A percentile compares a stretch with the other conserved stretches of the same genome.
Conservation (phyloP, 2,888 invertebrate species). For the Eudasyphora cyanicolor region DNA sequence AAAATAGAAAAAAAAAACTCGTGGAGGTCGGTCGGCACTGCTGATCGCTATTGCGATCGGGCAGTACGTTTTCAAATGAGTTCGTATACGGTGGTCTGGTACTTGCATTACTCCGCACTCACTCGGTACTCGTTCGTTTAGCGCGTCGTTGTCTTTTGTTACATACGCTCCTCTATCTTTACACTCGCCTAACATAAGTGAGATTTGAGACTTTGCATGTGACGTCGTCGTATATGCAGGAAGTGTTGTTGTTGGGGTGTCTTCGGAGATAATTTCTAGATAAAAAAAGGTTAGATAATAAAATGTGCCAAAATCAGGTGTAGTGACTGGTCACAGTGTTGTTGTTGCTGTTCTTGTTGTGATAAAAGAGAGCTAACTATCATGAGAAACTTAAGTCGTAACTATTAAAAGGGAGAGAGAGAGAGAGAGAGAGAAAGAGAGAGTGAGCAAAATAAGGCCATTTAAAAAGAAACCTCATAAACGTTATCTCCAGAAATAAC, state of each 20-base stretch:
- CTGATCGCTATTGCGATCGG: background rate
- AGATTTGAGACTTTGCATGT: too few relatives aligned
- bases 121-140: background rate
- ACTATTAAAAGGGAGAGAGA: too few relatives aligned
- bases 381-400: too few relatives aligned
- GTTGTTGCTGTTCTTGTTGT: background rate
- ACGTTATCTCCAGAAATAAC: too few relatives aligned
- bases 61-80: slow-evolving; percentile 6
- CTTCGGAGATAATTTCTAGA: background rate
- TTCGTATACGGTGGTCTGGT: slow-evolving; percentile 17
- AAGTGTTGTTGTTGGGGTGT: background rate
- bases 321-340: background rate
- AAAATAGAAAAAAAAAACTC: background rate
- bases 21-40: slow-evolving; percentile 8
- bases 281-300: background rate
- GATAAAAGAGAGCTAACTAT: background rate
- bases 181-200: too few relatives aligned
- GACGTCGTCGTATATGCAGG: too few relatives aligned
- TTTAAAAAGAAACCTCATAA: too few relatives aligned
- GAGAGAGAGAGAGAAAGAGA: too few relatives aligned
- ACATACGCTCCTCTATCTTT: background rate
- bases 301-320: background rate
- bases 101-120: too few relatives aligned
- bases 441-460: too few relatives aligned
- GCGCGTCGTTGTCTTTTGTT: background rate